Evolutionary conservation across 2,113 vertebrate genomes (phyloP), one percentile per base, ranked within the genome.

Genomic region (Nycticebus coucang): DNA sequence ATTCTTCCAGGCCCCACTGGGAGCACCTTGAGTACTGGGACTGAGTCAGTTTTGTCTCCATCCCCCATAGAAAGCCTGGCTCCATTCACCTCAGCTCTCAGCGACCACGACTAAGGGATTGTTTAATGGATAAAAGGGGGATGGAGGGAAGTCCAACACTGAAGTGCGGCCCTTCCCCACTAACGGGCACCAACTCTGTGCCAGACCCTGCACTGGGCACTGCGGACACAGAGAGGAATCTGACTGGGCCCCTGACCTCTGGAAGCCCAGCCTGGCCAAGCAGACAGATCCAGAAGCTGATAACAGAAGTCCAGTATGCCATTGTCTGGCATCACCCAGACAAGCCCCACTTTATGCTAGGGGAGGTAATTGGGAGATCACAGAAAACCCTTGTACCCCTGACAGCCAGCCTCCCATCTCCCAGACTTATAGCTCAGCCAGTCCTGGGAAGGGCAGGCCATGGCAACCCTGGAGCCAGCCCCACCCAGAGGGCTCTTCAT

Each of bases 241-340:
- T 2, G 4, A 66, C 45, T 14, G 8, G n/a, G 53, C 35, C 64
- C 87, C 64, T 80, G 88, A 81, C 35, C 55, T 80, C 90, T 0
- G 6, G 80, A 92, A 93, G 71, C 69, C 59, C 79, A 66, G 80
- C 62, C 41, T 79, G 81, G 75, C 87, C 80, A 69, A 35, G 53
- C 59, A 95, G 95, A 89, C 53, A 84, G 93, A 96, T 62, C 53
- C 62, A 13, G 14, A 84, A 69, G 81, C 64, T 88, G 80, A 60
- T 92, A 87, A 45, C 50, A 79, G 37, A 95, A 80, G 86, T 28
- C 41, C 72, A 19, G 18, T 28, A 18, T 62, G 81, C 77, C 64
- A 50, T 26, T 81, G 55, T 69, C 88, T 77, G 57, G 53, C 7
- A 7, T 64, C 21, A n/a, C 66, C 87, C 83, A 91, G 85, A 92